Base-by-base conservation (phyloP, 2,888 invertebrate genomes). In the Callimorpha dominula region DNA sequence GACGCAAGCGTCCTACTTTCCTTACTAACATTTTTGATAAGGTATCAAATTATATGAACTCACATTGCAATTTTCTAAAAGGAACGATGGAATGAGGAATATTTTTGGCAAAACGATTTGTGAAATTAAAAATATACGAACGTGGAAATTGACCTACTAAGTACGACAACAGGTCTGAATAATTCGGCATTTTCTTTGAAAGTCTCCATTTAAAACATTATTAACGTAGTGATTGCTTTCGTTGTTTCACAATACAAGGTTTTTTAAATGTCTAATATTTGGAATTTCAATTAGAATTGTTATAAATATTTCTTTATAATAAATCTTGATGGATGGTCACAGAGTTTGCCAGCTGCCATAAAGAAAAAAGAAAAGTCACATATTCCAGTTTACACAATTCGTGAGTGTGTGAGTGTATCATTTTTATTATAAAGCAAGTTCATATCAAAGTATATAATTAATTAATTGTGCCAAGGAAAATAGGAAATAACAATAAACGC, bases 31-130 rank as follows among this genome's bases (percentile, higher is more conserved):
- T 46, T 54, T 68, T 50, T 14, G 31, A 63, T 52, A 52, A 67
- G 54, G 31, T 54, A 42, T 65, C 63, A 70, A 52, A 64, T 70
- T 31, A 50, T 65, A 57, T 70, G 43, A 64, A 70, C 63, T 63
- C 65, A 31, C 15, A 31, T 31, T 6, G 31, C 31, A 43, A 31
- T 70, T 52, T 50, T 54, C 15, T 15, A 54, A 52, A 6, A 31
- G 14, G 12, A 43, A 54, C 31, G 31, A 65, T 9, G 15, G 9
- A 31, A 31, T 46, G 9, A 31, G 46, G 17, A 40, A 66, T 50
- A 31, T 49, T 11, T 15, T 15, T 14, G 14, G 40, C 4, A 62
- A 52, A 54, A 54, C 15, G 43, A 65, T 43, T 65, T 42, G 54
- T 40, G 20, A 31, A 54, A 70, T 70, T 65, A 54, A 70, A 70